These are phyloP conservation scores for Drosophila gunungcola DNA, from an alignment of 1,140 invertebrate genomes.

Conservation along the genomic window DNA sequence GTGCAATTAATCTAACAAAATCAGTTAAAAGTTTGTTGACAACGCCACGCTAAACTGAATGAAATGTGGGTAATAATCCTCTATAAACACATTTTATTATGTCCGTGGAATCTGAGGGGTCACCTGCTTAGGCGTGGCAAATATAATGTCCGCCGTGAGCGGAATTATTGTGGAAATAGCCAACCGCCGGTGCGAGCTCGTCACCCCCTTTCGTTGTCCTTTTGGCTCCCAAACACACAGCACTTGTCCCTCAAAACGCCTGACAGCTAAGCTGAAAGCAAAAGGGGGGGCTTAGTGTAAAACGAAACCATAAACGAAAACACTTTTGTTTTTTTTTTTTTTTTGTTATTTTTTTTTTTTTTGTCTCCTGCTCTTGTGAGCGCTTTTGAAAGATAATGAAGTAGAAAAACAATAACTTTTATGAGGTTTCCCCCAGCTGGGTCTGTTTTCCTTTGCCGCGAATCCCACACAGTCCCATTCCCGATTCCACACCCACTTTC, in stretches of 20 bases:
- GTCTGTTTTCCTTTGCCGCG: neutral
- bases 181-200: neutral
- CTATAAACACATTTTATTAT: conserved; percentile 17
- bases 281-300: conserved; percentile 47
- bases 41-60: neutral
- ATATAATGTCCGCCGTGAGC: conserved; percentile 10
- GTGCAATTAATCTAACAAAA: conserved; percentile 4
- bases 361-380: conserved; percentile 8
- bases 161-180: neutral
- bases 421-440: conserved; percentile 70
- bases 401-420: conserved; percentile 84
- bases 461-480: neutral
- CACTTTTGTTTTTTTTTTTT: conserved; percentile 34
- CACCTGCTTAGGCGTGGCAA: conserved; percentile 13
- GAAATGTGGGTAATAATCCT: conserved; percentile 16
- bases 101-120: conserved; percentile 1
- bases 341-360: conserved; percentile 1
- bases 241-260: conserved; percentile 70
- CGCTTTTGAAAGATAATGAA: conserved; percentile 80
- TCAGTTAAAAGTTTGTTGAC: conserved; percentile 18
- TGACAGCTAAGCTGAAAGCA: conserved; percentile 58
- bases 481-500: conserved; percentile 1
- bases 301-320: conserved; percentile 80
- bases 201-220: conserved; percentile 1
- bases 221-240: conserved; percentile 62